These are phyloP conservation scores for Megalurothrips usitatus DNA, from an alignment of 2,888 invertebrate genomes.

Conservation along the genomic window DNA sequence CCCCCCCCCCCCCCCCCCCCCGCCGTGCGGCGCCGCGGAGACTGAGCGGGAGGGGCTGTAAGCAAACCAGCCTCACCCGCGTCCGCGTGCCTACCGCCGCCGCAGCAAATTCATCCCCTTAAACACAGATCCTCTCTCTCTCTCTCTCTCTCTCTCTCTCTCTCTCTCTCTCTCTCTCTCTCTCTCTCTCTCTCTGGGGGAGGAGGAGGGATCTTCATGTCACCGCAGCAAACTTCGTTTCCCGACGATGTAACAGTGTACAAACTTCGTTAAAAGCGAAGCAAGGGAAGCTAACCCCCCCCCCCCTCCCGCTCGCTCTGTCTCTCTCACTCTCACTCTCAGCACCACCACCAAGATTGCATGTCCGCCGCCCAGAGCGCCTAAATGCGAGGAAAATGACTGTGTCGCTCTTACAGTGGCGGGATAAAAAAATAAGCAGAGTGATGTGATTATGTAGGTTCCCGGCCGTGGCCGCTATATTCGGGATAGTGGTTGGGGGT, in stretches of 20 bases:
- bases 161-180: not conserved
- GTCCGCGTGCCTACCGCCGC: too few relatives aligned
- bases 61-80: not conserved
- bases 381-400: too few relatives aligned
- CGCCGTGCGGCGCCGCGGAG: too few relatives aligned
- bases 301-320: too few relatives aligned
- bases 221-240: constrained; percentile 2
- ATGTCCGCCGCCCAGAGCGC: too few relatives aligned
- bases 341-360: too few relatives aligned
- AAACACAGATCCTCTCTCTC: not conserved
- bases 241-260: not conserved
- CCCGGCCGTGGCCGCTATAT: too few relatives aligned
- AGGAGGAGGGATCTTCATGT: not conserved
- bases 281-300: not conserved
- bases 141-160: not conserved
- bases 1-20: not conserved
- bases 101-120: too few relatives aligned
- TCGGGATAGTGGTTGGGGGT: not conserved
- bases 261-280: constrained; percentile 16
- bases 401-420: too few relatives aligned
- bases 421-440: too few relatives aligned
- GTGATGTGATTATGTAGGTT: too few relatives aligned
- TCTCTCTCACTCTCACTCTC: too few relatives aligned
- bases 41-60: not conserved
- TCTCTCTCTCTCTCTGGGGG: not conserved